These are phyloP conservation scores for Pseudochirops cupreus DNA, from an alignment of 2,797 vertebrate genomes.

Conservation along the genomic window DNA sequence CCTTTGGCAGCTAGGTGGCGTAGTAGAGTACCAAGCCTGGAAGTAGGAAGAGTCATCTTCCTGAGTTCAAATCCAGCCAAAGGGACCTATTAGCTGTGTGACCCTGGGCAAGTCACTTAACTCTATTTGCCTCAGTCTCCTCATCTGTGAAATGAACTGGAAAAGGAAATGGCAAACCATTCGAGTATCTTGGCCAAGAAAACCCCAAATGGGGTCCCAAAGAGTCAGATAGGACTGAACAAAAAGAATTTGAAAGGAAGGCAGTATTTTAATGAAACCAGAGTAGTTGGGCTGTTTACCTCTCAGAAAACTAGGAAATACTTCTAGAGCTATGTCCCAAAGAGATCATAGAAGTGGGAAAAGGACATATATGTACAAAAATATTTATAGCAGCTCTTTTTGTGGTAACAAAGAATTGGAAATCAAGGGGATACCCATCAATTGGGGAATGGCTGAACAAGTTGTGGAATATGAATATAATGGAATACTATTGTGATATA, in stretches of 20 bases:
- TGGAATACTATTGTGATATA: too few relatives aligned
- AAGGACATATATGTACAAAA: too few relatives aligned
- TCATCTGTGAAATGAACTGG: background rate
- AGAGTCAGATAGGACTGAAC: background rate
- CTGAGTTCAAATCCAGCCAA: background rate
- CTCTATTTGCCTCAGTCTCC: background rate
- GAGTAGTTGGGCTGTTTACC: background rate
- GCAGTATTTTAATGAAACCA: background rate
- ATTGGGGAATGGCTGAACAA: too few relatives aligned
- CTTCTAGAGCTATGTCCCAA: too few relatives aligned
- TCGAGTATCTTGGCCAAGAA: background rate
- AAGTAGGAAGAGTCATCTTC: background rate
- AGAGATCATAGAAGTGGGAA: too few relatives aligned
- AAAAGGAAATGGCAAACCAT: background rate
- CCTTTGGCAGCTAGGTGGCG: background rate
- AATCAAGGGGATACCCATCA: too few relatives aligned
- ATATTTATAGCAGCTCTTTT: too few relatives aligned
- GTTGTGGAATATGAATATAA: too few relatives aligned
- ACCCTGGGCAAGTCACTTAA: background rate
- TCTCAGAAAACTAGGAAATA: background rate
- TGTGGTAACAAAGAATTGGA: too few relatives aligned
- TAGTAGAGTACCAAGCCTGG: background rate
- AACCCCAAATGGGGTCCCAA: background rate
- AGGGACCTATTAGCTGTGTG: background rate
- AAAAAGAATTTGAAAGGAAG: background rate